Conservation (phyloP, 2,797 vertebrate species). For the Dendrocincla fuliginosa region DNA sequence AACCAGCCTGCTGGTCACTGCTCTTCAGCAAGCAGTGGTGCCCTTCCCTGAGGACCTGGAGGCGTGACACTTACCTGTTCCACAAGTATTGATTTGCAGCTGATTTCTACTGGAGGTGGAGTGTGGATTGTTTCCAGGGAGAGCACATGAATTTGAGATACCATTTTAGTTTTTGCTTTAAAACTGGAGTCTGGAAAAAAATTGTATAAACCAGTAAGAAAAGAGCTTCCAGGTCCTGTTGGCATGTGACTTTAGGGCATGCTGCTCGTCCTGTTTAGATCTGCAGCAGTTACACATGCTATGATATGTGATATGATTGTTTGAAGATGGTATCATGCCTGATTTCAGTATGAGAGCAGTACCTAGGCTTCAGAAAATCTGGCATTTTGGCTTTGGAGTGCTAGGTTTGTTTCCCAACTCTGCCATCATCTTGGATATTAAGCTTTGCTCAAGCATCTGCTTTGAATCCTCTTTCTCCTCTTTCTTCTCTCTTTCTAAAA, state of each 20-base stretch:
- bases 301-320: background rate
- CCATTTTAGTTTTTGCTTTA: background rate
- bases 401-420: background rate
- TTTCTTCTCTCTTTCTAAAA: background rate
- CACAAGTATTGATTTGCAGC: background rate
- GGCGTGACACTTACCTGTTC: background rate
- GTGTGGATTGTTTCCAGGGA: background rate
- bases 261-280: background rate
- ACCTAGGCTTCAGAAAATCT: background rate
- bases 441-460: background rate
- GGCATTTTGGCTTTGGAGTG: background rate
- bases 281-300: background rate
- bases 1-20: background rate
- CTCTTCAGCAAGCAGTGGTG: background rate
- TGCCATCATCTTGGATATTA: background rate
- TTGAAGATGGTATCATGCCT: background rate
- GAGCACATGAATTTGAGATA: background rate
- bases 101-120: background rate
- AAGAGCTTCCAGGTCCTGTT: background rate
- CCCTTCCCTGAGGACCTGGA: background rate
- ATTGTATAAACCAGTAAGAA: background rate
- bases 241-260: background rate
- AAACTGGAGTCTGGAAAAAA: background rate
- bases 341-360: background rate
- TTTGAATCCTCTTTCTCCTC: background rate